Conservation (phyloP, 2,888 invertebrate genomes). For the Hypomecis punctinalis region DNA sequence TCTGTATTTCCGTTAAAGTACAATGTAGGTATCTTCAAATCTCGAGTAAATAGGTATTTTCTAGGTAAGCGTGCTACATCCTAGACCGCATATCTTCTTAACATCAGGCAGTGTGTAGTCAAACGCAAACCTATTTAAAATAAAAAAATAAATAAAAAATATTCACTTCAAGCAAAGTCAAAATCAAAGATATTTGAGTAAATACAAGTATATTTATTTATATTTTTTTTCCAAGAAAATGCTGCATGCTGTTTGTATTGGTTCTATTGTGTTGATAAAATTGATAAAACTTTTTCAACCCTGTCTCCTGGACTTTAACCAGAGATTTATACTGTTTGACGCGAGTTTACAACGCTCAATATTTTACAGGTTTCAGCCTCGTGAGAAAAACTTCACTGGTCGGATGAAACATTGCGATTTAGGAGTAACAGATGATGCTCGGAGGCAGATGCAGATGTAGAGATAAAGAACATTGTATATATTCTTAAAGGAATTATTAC, state of each 20-base stretch:
- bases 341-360: conserved; percentile 49
- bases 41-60: too few species aligned
- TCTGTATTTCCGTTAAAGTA: too few species aligned
- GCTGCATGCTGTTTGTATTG: neutral
- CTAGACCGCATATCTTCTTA: too few species aligned
- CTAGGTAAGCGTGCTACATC: too few species aligned
- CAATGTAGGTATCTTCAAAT: too few species aligned
- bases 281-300: neutral
- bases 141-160: too few species aligned
- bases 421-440: neutral
- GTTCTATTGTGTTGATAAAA: neutral
- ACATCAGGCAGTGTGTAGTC: too few species aligned
- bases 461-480: neutral
- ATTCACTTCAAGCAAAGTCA: too few species aligned
- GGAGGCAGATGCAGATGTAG: neutral
- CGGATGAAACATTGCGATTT: conserved; percentile 38
- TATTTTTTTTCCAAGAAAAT: too few species aligned
- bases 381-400: conserved; percentile 42
- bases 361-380: conserved; percentile 46
- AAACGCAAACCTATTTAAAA: too few species aligned
- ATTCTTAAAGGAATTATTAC: neutral
- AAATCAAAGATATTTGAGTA: too few species aligned
- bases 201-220: too few species aligned
- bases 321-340: conserved; percentile 51
- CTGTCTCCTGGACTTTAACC: conserved; percentile 35